Evolutionary conservation across 2,113 vertebrate genomes (phyloP), one percentile per base, ranked within the genome.

Genomic region (Nematolebias whitei): DNA sequence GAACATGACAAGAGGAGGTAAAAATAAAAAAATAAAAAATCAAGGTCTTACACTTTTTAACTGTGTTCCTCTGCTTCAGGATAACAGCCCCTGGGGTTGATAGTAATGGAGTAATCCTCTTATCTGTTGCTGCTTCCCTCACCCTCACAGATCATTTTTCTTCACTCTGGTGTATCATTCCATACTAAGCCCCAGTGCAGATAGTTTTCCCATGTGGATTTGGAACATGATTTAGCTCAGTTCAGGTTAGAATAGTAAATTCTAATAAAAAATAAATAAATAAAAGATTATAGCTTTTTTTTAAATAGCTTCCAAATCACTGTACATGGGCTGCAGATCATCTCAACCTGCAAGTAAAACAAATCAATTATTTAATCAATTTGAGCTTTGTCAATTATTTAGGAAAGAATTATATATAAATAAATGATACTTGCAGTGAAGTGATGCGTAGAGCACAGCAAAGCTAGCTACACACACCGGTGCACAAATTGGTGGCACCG

Each of bases 51-150:
- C 87, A 89, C 90, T 91, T 89, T 88, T 84, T 87, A 83, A 88
- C 82, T 66, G 38, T 83, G 66, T 71, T 78, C 55, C 71, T 65
- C 43, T 64, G 72, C 86, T 82, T 72, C 39, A 50, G 80, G 85
- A 85, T 86, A 85, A 85, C 85, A 76, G 63, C 82, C 87, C 82
- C 82, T 35, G 68, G 78, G 90, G 86, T 75, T 79, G 86, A 91
- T 91, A 88, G 91, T 91, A 91, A 81, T 70, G 71, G 70, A 76
- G 80, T 92, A 93, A 93, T 92, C 91, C 91, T 91, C 89, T 92
- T 92, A 93, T 92, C 88, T 88, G 69, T 83, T 80, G 78, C 88
- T 88, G 87, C 78, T 82, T 80, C 60, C 80, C 60, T 79, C 63
- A 66, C 74, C 62, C 75, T 79, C 73, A 65, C 49, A 74, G 78